A percentile compares a stretch with the other conserved stretches of the same genome.
Conservation (phyloP, 2,113 vertebrate species). For the Laticauda colubrina region DNA sequence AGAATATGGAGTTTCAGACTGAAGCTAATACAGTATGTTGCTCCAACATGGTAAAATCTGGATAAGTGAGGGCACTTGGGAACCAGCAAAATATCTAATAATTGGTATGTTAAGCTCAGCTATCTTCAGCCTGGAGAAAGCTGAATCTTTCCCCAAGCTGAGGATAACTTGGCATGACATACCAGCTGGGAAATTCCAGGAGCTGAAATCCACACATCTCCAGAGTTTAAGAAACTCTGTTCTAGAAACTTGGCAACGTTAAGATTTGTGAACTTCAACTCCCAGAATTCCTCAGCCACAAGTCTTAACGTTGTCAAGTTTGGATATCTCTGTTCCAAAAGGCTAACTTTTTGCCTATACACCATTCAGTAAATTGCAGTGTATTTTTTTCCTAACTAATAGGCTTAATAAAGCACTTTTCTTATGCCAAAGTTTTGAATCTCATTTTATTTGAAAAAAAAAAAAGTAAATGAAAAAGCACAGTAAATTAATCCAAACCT, state of each 20-base stretch:
- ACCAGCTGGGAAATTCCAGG: neutral
- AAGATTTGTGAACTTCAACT: neutral
- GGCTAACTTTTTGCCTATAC: neutral
- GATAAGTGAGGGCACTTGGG: neutral
- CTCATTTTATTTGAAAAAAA: slow-evolving; percentile 14
- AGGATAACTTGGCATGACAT: neutral
- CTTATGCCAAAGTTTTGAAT: slow-evolving; percentile 16
- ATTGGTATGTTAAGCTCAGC: neutral
- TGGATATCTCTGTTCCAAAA: neutral
- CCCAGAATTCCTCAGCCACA: neutral
- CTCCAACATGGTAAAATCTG: neutral
- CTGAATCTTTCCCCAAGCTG: neutral
- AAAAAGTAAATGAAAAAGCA: slow-evolving; percentile 22
- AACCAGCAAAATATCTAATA: neutral
- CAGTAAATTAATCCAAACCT: slow-evolving; percentile 17
- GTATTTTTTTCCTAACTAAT: too few species aligned
- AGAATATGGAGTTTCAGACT: neutral
- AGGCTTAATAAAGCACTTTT: neutral
- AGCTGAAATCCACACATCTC: neutral
- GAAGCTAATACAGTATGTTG: neutral
- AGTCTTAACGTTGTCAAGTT: neutral
- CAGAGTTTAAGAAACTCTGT: neutral
- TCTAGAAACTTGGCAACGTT: neutral
- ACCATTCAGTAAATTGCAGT: neutral
- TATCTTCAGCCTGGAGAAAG: neutral